Evolutionary conservation across 2,113 vertebrate genomes (phyloP).

Genomic region (human): DNA sequence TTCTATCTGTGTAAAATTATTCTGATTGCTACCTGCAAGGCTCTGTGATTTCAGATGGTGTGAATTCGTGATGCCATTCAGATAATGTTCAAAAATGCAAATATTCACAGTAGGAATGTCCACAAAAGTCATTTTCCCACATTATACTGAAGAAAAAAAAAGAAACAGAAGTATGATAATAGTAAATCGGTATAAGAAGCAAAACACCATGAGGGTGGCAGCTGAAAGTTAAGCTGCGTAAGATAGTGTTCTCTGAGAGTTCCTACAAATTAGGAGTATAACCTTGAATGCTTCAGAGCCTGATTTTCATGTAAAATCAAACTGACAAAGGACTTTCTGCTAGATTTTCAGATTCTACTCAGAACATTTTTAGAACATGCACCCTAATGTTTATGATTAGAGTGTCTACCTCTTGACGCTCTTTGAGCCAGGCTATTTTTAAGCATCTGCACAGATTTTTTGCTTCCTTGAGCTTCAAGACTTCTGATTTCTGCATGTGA

Average conservation of each 20-base stretch:
- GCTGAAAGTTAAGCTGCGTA: slow-evolving; percentile 31
- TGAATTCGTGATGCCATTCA: slow-evolving; percentile 34
- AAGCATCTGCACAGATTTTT: slow-evolving; percentile 55
- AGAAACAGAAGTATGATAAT: slow-evolving; percentile 40
- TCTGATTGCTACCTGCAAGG: slow-evolving; percentile 73
- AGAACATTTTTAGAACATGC: slow-evolving; percentile 70
- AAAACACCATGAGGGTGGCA: slow-evolving; percentile 38
- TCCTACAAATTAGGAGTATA: slow-evolving; percentile 52
- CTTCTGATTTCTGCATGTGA: slow-evolving; percentile 11
- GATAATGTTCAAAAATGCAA: slow-evolving; percentile 78
- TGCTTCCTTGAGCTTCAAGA: slow-evolving; percentile 30
- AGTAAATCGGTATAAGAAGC: slow-evolving; percentile 64
- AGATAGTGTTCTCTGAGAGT: background rate
- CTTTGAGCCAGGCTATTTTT: slow-evolving; percentile 59
- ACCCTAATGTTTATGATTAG: slow-evolving; percentile 66
- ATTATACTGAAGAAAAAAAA: slow-evolving; percentile 54
- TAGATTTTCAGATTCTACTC: slow-evolving; percentile 34
- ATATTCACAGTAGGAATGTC: slow-evolving; percentile 69
- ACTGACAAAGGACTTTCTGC: background rate
- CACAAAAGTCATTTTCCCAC: slow-evolving; percentile 64
- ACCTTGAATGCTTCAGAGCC: slow-evolving; percentile 53
- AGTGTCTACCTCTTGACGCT: slow-evolving; percentile 60
- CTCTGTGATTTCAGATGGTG: slow-evolving; percentile 66
- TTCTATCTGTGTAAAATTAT: slow-evolving; percentile 4
- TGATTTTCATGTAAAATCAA: slow-evolving; percentile 62